Conservation (phyloP, 2,113 vertebrate species). For the Cygnus atratus region DNA sequence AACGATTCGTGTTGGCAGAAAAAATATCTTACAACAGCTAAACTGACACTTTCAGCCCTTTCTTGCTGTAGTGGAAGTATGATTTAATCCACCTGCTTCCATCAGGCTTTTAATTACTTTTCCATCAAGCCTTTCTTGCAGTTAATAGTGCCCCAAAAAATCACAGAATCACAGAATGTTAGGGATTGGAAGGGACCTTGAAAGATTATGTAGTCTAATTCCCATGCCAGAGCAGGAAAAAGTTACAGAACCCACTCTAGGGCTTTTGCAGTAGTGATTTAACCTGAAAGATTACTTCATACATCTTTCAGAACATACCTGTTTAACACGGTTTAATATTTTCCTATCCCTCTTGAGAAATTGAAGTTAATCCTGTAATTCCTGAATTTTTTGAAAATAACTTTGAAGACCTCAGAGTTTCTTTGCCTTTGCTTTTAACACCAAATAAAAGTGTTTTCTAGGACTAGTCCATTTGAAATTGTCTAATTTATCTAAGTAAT, state of each 20-base stretch:
- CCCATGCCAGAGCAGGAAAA: neutral
- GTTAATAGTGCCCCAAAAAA: neutral
- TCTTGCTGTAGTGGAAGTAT: neutral
- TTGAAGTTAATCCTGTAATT: neutral
- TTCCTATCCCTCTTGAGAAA: neutral
- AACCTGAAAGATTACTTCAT: neutral
- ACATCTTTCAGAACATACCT: neutral
- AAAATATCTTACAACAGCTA: neutral
- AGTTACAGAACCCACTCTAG: neutral
- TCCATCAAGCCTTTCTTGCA: neutral
- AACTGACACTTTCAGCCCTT: neutral
- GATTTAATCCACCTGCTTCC: neutral
- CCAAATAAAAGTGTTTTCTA: neutral
- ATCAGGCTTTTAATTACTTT: neutral
- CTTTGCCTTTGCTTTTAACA: neutral
- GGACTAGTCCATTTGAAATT: neutral
- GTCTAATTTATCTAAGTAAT: neutral
- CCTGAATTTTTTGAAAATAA: neutral
- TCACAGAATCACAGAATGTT: neutral
- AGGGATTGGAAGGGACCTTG: too few species aligned
- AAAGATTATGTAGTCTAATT: too few species aligned
- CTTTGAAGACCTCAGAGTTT: neutral
- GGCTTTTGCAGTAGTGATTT: neutral
- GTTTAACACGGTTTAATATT: neutral
- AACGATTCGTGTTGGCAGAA: neutral